phyloP scores from a whole-genome alignment of 2,888 invertebrate species.

The Stenchaetothrips biformis region DNA sequence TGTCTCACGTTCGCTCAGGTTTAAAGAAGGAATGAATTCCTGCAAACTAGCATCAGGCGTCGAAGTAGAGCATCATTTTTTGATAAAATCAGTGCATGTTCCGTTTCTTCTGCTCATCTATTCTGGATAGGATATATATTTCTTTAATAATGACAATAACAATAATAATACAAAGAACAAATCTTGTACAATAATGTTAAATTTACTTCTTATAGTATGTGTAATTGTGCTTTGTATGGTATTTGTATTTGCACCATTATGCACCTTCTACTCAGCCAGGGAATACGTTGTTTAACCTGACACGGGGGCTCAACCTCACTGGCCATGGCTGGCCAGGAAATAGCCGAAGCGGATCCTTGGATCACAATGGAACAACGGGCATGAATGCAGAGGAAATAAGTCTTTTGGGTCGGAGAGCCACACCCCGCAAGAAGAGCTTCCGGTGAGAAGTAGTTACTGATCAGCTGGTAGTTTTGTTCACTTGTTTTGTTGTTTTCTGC shows the following conservation, averaged over 20 bases:
- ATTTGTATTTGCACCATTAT: constrained; percentile 17
- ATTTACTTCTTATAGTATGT: no score
- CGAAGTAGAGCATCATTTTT: constrained; percentile 3
- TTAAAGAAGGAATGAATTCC: not conserved
- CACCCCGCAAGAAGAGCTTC: constrained; percentile 11
- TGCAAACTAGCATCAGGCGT: not conserved
- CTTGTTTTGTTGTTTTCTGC: constrained; percentile 25
- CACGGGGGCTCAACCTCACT: constrained; percentile 3
- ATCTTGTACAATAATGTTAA: not conserved
- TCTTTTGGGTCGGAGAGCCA: constrained; percentile 20
- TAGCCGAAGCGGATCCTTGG: constrained; percentile 16
- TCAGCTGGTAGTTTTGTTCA: not conserved
- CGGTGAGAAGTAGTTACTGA: constrained; percentile 1
- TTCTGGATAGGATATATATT: constrained; percentile 1
- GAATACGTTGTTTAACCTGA: constrained; percentile 25
- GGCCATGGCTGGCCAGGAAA: constrained; percentile 4
- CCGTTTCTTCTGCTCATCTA: not conserved
- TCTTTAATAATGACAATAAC: not conserved
- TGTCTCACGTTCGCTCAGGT: not conserved
- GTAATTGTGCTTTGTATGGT: not conserved
- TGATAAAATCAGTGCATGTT: not conserved
- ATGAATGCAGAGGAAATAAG: constrained; percentile 18
- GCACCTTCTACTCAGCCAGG: constrained; percentile 24
- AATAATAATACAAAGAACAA: not conserved
- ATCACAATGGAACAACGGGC: constrained; percentile 14